A percentile compares a stretch with the other conserved stretches of the same genome.
Conservation (phyloP, 2,797 vertebrate genomes). For the Enoplosus armatus region DNA sequence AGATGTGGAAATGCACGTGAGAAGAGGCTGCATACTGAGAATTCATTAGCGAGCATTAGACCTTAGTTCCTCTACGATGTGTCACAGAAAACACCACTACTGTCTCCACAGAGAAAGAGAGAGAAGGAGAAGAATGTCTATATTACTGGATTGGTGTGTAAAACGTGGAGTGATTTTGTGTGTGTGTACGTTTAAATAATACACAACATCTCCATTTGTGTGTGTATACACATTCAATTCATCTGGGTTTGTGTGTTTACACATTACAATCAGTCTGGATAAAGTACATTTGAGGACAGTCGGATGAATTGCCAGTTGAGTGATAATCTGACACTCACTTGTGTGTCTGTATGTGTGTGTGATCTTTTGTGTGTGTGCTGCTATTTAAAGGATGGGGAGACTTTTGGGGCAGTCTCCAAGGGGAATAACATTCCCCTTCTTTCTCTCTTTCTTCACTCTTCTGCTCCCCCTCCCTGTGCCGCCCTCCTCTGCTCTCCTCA, state of each 20-base stretch:
- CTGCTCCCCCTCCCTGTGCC: conserved; percentile 73
- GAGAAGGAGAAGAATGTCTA: neutral
- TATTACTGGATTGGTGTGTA: neutral
- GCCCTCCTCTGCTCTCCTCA: conserved; percentile 81
- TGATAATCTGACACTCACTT: neutral
- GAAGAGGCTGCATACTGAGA: conserved; percentile 29
- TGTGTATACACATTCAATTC: neutral
- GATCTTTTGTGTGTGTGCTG: conserved; percentile 38
- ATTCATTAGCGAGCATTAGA: conserved; percentile 46
- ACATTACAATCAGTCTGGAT: neutral
- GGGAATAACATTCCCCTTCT: conserved; percentile 72
- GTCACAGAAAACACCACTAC: conserved; percentile 15
- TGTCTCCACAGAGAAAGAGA: conserved; percentile 3
- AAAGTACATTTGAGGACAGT: neutral
- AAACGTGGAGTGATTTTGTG: neutral
- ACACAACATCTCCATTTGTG: conserved; percentile 13
- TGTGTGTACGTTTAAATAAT: conserved; percentile 7
- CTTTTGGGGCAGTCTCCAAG: conserved; percentile 38
- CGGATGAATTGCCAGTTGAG: conserved; percentile 25
- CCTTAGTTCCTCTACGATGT: conserved; percentile 21
- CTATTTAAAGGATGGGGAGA: conserved; percentile 35
- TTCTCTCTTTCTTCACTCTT: conserved; percentile 67
- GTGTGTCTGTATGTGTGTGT: conserved; percentile 18
- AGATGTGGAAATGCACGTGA: conserved; percentile 34
- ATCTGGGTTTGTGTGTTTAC: conserved; percentile 13